phyloP scores from a whole-genome alignment of 2,113 vertebrate genomes.

The Neolamprologus cancellatus region DNA sequence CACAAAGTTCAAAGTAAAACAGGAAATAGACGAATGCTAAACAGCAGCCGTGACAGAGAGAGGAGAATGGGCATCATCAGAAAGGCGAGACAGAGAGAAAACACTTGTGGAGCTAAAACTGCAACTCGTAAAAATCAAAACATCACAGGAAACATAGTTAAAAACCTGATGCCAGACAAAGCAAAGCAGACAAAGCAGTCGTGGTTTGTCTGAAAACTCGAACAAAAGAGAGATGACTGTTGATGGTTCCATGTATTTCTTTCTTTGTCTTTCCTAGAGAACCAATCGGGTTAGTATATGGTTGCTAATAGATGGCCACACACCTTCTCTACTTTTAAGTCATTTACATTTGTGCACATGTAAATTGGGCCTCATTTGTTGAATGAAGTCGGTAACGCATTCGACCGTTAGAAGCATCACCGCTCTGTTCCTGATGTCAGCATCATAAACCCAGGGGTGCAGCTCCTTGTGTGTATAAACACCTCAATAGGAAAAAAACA shows the following conservation, averaged over 20 bases:
- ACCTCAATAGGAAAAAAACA: not conserved
- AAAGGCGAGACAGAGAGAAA: not conserved
- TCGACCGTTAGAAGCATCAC: not conserved
- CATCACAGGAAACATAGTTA: not conserved
- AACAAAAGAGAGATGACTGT: not conserved
- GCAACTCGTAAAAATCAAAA: not conserved
- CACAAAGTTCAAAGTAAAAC: not conserved
- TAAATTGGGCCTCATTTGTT: not conserved
- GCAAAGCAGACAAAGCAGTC: not conserved
- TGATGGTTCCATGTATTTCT: not conserved
- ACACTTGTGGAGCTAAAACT: not conserved
- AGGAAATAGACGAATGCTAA: not conserved
- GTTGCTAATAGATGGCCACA: not conserved
- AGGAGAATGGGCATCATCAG: not conserved
- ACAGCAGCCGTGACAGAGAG: not conserved
- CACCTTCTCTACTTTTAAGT: not conserved
- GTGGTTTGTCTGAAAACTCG: not conserved
- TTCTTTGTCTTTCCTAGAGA: not conserved
- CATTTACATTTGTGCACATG: not conserved
- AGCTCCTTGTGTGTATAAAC: not conserved
- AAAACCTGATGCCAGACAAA: not conserved
- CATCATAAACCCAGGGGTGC: not conserved
- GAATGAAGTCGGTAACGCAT: not conserved
- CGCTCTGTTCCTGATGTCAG: not conserved
- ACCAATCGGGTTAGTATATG: not conserved